Conservation (phyloP, 2,113 vertebrate genomes). For the Isurus oxyrinchus region DNA sequence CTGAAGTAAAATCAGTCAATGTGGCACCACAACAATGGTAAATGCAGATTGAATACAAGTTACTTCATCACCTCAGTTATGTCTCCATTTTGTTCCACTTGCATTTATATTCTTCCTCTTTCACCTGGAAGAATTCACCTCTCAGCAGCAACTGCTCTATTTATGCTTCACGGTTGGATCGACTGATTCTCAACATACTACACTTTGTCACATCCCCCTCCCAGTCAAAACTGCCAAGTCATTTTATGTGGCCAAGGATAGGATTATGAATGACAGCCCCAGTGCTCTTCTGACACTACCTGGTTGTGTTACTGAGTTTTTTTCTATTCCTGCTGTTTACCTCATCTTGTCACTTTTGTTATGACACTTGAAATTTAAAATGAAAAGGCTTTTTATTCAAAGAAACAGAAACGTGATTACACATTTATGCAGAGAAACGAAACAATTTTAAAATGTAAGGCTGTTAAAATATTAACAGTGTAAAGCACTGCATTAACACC, state of each 20-base stretch:
- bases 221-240: background rate
- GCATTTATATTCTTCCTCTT: background rate
- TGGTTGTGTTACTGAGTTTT: background rate
- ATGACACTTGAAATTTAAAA: slow-evolving; percentile 24
- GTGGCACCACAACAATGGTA: background rate
- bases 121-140: background rate
- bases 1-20: background rate
- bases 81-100: background rate
- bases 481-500: background rate
- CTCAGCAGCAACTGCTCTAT: background rate
- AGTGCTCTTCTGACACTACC: background rate
- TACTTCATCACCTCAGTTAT: background rate
- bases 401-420: slow-evolving; percentile 30
- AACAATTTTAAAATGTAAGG: slow-evolving; percentile 27
- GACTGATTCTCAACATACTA: background rate
- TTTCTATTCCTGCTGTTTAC: slow-evolving; percentile 23
- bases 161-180: background rate
- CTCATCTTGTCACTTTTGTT: slow-evolving; percentile 26
- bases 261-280: background rate
- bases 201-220: background rate
- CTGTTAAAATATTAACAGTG: slow-evolving; percentile 24
- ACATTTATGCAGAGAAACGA: slow-evolving; percentile 26
- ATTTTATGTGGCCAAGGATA: background rate
- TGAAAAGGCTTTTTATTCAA: slow-evolving; percentile 17
- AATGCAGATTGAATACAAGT: background rate